These are phyloP conservation scores for Zoanthus sansibaricus DNA, from an alignment of 92 coral and sea anemone species.

Conservation along the genomic window DNA sequence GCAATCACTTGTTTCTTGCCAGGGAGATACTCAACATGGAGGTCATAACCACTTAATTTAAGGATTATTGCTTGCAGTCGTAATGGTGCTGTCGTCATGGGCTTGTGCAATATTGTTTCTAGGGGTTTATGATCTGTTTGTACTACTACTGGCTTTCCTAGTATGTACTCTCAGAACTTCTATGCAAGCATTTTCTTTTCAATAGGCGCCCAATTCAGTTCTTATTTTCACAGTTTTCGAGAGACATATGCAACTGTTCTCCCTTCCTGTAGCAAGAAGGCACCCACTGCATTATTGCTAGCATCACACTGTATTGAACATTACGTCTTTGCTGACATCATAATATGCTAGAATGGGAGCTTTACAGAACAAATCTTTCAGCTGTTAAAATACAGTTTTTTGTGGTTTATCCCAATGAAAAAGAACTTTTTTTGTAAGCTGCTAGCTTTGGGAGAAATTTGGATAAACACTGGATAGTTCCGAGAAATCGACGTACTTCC, in stretches of 20 bases:
- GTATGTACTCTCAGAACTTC: slow-evolving; percentile 59
- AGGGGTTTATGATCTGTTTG: slow-evolving; percentile 70
- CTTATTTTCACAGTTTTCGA: slow-evolving; percentile 41
- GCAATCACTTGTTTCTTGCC: slow-evolving; percentile 52
- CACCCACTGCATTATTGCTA: slow-evolving; percentile 66
- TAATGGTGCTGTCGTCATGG: slow-evolving; percentile 55
- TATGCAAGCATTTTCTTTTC: slow-evolving; percentile 66
- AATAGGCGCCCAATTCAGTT: slow-evolving; percentile 58
- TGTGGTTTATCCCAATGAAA: slow-evolving; percentile 41
- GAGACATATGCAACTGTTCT: slow-evolving; percentile 62
- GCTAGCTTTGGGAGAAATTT: slow-evolving; percentile 58
- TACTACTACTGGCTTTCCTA: slow-evolving; percentile 52
- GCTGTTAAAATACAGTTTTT: slow-evolving; percentile 34
- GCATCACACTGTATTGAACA: slow-evolving; percentile 71
- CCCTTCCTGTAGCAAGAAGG: slow-evolving; percentile 59
- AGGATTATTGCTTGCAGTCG: slow-evolving; percentile 52
- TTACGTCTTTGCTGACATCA: slow-evolving; percentile 56
- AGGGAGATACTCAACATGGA: slow-evolving; percentile 52
- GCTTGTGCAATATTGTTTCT: slow-evolving; percentile 39
- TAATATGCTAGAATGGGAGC: slow-evolving; percentile 71
- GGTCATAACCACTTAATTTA: slow-evolving; percentile 49
- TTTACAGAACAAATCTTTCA: slow-evolving; percentile 46
- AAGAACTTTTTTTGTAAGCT: slow-evolving; percentile 38
- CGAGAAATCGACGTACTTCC: slow-evolving; percentile 57
- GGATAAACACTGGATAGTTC: slow-evolving; percentile 52